These are phyloP conservation scores for Ennomos fuscantarius DNA, from an alignment of 2,888 invertebrate species.

Conservation along the genomic window DNA sequence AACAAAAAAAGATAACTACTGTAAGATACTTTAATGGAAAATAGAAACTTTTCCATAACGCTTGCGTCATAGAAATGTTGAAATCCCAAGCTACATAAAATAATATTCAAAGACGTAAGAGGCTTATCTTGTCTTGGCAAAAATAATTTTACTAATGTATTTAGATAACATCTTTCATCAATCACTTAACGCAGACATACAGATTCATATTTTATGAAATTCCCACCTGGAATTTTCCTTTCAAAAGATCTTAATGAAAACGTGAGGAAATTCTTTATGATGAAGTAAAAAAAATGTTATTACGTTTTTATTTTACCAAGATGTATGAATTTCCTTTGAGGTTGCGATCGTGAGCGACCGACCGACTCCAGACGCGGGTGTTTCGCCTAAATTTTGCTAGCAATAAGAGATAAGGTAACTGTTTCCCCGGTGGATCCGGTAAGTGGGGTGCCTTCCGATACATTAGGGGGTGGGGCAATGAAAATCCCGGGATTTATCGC, in stretches of 20 bases:
- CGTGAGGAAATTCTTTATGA: slow-evolving; percentile 9
- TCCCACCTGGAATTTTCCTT: slow-evolving; percentile 14
- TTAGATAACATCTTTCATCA: slow-evolving; percentile 31
- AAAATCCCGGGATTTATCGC: slow-evolving; percentile 33
- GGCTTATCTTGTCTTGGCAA: slow-evolving; percentile 16
- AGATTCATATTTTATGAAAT: slow-evolving; percentile 20
- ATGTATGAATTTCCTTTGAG: slow-evolving; percentile 1
- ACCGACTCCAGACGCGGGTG: background rate
- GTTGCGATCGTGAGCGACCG: slow-evolving; percentile 4
- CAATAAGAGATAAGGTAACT: slow-evolving; percentile 7
- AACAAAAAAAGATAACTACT: background rate
- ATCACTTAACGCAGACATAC: slow-evolving; percentile 22
- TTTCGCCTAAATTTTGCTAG: slow-evolving; percentile 6
- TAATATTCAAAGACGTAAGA: slow-evolving; percentile 12
- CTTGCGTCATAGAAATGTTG: background rate
- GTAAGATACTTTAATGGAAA: too few relatives aligned
- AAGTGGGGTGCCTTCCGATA: slow-evolving; percentile 20
- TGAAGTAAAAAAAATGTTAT: too few relatives aligned
- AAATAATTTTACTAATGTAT: slow-evolving; percentile 18
- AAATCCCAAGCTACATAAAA: background rate
- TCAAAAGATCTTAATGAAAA: slow-evolving; percentile 10
- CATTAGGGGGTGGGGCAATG: slow-evolving; percentile 14
- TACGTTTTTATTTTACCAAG: too few relatives aligned
- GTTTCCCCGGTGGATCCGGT: slow-evolving; percentile 10
- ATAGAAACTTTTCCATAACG: too few relatives aligned